phyloP scores from a whole-genome alignment of 2,113 vertebrate species.

The Lamprotornis superbus region DNA sequence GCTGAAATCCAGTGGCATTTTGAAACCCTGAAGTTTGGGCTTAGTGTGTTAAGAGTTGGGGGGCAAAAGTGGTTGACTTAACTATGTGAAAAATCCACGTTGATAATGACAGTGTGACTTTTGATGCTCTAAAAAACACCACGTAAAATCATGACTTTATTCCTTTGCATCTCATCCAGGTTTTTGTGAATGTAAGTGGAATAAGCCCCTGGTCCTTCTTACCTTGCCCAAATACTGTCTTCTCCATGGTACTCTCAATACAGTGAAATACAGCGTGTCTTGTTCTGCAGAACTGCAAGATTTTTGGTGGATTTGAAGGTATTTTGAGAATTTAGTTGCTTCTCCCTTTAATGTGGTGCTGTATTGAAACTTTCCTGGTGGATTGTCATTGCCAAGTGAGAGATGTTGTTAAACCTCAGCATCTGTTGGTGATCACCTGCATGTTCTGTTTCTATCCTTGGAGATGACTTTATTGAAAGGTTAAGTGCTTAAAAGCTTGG shows the following conservation, averaged over 20 bases:
- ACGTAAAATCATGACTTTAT: background rate
- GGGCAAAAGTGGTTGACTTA: background rate
- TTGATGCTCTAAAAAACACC: background rate
- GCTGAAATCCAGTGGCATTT: background rate
- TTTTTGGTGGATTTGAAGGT: background rate
- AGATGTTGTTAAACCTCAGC: constrained; percentile 4
- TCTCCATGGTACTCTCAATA: background rate
- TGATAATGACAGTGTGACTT: background rate
- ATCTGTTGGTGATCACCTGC: constrained; percentile 30
- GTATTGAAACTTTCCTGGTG: background rate
- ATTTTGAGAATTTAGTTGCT: background rate
- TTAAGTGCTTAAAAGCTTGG: constrained; percentile 9
- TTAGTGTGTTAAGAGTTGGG: background rate
- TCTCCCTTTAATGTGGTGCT: constrained; percentile 7
- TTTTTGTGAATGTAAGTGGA: background rate
- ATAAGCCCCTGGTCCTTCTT: background rate
- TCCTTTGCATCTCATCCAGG: background rate
- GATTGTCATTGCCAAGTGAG: constrained; percentile 26
- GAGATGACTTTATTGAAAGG: background rate
- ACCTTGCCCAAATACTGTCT: background rate
- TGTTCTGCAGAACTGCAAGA: background rate
- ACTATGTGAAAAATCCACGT: accelerated
- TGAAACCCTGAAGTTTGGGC: background rate
- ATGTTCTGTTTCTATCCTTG: constrained; percentile 12
- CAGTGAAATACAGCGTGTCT: background rate